These are phyloP conservation scores for Desmodus rotundus DNA, from an alignment of 2,113 vertebrate genomes.

Conservation along the genomic window DNA sequence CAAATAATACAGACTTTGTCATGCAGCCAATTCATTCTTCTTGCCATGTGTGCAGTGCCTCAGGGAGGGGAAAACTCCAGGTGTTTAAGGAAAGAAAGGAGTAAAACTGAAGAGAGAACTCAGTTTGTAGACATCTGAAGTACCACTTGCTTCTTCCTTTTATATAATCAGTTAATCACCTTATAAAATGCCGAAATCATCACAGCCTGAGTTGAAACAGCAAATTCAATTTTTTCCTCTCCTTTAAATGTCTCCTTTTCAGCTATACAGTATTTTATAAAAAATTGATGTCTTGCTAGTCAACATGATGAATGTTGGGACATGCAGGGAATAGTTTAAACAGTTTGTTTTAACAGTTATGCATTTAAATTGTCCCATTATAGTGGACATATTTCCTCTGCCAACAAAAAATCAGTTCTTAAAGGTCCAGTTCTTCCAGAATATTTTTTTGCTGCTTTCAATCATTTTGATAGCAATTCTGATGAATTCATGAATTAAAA, in stretches of 20 bases:
- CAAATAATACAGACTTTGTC: background rate
- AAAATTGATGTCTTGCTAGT: constrained; percentile 75
- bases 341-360: constrained; percentile 79
- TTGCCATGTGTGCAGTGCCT: background rate
- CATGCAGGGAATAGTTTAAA: constrained; percentile 68
- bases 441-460: constrained; percentile 55
- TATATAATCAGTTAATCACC: constrained; percentile 35
- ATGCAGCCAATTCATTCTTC: background rate
- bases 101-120: background rate
- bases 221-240: constrained; percentile 30
- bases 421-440: constrained; percentile 55
- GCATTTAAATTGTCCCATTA: constrained; percentile 85
- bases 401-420: constrained; percentile 65
- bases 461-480: constrained; percentile 34
- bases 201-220: constrained; percentile 14
- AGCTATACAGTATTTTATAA: constrained; percentile 73
- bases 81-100: background rate
- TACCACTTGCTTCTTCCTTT: background rate
- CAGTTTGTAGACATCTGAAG: background rate
- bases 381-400: constrained; percentile 69
- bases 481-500: constrained; percentile 71
- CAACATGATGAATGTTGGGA: constrained; percentile 75
- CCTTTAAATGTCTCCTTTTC: constrained; percentile 69
- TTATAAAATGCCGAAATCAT: constrained; percentile 42
- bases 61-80: background rate